phyloP scores from a whole-genome alignment of 2,113 vertebrate species.

The Athene cunicularia region DNA sequence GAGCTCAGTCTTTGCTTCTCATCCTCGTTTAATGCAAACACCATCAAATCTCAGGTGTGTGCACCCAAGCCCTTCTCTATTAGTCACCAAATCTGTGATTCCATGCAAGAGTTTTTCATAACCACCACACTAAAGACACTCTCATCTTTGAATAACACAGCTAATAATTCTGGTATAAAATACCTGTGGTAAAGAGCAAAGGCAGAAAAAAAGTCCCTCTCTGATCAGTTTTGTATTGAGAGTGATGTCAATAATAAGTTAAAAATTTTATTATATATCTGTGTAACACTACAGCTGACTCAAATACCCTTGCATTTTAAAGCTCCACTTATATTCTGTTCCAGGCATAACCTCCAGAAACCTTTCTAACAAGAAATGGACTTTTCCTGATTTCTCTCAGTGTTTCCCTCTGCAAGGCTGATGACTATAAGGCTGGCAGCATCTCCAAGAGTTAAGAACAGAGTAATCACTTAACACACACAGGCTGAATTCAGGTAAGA shows the following conservation, averaged over 20 bases:
- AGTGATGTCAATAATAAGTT: not conserved
- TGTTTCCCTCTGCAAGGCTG: not conserved
- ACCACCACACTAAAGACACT: not conserved
- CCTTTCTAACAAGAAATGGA: not conserved
- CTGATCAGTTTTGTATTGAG: not conserved
- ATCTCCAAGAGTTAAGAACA: not conserved
- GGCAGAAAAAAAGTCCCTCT: not conserved
- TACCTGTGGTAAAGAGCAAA: not conserved
- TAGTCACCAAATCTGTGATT: not conserved
- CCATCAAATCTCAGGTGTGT: not conserved
- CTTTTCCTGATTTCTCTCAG: not conserved
- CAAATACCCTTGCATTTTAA: not conserved
- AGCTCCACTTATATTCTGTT: not conserved
- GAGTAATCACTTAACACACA: not conserved
- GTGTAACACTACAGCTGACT: not conserved
- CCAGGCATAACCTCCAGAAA: not conserved
- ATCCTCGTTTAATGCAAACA: not conserved
- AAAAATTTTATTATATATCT: not conserved
- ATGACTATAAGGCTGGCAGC: not conserved
- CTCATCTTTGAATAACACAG: not conserved
- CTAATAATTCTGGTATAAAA: not conserved
- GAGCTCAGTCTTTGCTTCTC: not conserved
- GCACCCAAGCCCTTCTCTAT: not conserved
- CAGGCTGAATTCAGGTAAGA: not conserved
- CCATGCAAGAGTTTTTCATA: not conserved